phyloP scores from a whole-genome alignment of 2,888 invertebrate genomes.

The Elgonia sp. region DNA sequence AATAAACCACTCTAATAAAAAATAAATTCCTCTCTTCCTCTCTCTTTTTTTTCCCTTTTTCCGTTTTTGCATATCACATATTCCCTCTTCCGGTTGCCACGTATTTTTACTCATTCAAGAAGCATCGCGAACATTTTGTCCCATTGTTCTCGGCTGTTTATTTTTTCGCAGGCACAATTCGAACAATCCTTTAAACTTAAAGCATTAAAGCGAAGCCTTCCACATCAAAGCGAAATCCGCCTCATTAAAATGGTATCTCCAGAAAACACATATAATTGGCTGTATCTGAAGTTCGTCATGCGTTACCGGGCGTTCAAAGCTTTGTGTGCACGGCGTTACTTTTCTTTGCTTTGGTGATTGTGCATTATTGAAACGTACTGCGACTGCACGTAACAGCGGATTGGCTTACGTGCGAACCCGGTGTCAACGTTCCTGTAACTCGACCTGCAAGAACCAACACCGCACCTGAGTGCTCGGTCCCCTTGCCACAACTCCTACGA shows the following conservation, averaged over 20 bases:
- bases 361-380: conserved; percentile 70
- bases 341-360: conserved; percentile 67
- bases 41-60: too few species aligned
- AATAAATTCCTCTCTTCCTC: too few species aligned
- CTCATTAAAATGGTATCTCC: conserved; percentile 64
- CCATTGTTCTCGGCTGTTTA: conserved; percentile 58
- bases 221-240: conserved; percentile 61
- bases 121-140: conserved; percentile 34
- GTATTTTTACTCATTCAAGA: conserved; percentile 54
- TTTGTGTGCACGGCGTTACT: conserved; percentile 55
- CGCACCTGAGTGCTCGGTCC: conserved; percentile 55
- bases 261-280: conserved; percentile 65
- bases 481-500: conserved; percentile 33
- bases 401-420: conserved; percentile 53
- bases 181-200: conserved; percentile 58
- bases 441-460: conserved; percentile 45
- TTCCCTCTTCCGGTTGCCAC: conserved; percentile 18
- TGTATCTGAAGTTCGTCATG: conserved; percentile 64
- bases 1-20: too few species aligned
- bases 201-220: conserved; percentile 36
- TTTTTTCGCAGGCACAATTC: conserved; percentile 36
- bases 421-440: conserved; percentile 52
- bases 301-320: conserved; percentile 62
- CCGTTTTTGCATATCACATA: conserved; percentile 1
- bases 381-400: conserved; percentile 51